Base-by-base conservation (phyloP, 2,888 invertebrate genomes). In the Belgica antarctica region DNA sequence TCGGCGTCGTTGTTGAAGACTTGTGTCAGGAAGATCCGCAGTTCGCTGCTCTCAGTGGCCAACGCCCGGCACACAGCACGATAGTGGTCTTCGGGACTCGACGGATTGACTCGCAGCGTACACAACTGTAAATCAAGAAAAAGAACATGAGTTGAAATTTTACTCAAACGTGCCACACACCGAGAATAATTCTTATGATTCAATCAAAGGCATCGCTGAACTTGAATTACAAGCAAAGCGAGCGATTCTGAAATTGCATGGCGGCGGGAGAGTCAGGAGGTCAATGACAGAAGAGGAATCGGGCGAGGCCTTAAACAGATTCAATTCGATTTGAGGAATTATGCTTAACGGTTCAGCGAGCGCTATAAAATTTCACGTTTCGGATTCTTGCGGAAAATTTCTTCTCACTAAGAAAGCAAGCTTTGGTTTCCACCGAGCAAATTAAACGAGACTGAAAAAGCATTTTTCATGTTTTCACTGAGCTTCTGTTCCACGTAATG, bases 11-110 rank as follows among this genome's bases (percentile, higher is more conserved):
- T 79, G 34, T 80, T 81, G 65, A 82, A 79, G 62, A 96, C 93
- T 80, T 90, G 88, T 76, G 92, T 90, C 74, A 96, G 84, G 84
- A 97, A 96, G 72, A 90, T 88, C 71, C 92, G 87, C 75, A 97
- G 84, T 81, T 96, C 96, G 72, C 92, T 82, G 70, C 94, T 92
- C 82, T 97, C 96, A 19, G 93, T 89, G 72, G 95, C 92, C 74
- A 96, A 85, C 71, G 95, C 96, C 72, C 95, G 85, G 78, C 95
- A 92, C 70, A 96, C 95, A 71, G 95, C 94, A 77, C 89, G 89
- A 79, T 75, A 41, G 22, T 52, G 83, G 74, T 78, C 84, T 80
- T 76, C 82, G 78, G 80, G 79, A 76, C 77, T 76, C 73, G 79
- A 78, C 73, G 80, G 77, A 73, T 78, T 81, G 70, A 83, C 78